phyloP scores from a whole-genome alignment of 37 sponge, comb jelly and placozoan species.

The Chondrilla cf. caribensis region DNA sequence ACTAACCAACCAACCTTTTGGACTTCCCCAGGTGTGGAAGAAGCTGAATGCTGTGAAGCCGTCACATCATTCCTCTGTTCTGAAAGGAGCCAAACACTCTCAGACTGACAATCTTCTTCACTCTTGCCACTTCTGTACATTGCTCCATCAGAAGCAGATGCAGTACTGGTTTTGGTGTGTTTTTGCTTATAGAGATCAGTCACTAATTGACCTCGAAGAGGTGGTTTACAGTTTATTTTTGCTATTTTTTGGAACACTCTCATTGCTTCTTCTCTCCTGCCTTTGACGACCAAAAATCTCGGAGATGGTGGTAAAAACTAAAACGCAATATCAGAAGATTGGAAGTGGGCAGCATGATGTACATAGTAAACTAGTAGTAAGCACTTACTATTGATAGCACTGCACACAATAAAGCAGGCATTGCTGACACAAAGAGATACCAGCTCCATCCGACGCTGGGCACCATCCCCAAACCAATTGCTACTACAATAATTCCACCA shows the following conservation, averaged over 20 bases:
- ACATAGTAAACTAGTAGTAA: not conserved
- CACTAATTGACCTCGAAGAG: not conserved
- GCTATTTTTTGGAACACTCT: constrained; percentile 23
- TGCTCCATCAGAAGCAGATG: not conserved
- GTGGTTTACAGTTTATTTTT: constrained; percentile 19
- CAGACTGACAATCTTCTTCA: too few relatives aligned
- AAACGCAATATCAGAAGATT: not conserved
- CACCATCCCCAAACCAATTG: too few relatives aligned
- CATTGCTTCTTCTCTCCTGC: constrained; percentile 16
- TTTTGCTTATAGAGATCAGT: constrained; percentile 26
- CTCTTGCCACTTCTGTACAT: too few relatives aligned
- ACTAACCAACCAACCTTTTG: too few relatives aligned
- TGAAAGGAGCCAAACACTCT: too few relatives aligned
- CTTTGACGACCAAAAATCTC: constrained; percentile 22
- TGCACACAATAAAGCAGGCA: constrained; percentile 13
- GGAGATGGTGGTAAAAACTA: constrained; percentile 38
- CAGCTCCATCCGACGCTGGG: constrained; percentile 34
- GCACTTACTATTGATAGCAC: constrained; percentile 39
- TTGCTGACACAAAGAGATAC: constrained; percentile 50
- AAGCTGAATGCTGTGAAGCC: too few relatives aligned
- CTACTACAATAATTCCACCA: too few relatives aligned
- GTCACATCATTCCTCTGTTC: too few relatives aligned
- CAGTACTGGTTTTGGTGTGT: not conserved
- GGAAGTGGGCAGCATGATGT: not conserved
- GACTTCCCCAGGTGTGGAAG: too few relatives aligned